Base-by-base conservation (phyloP, 35 echinoderm and acorn worm species). In the Nesometra sesokonis region DNA sequence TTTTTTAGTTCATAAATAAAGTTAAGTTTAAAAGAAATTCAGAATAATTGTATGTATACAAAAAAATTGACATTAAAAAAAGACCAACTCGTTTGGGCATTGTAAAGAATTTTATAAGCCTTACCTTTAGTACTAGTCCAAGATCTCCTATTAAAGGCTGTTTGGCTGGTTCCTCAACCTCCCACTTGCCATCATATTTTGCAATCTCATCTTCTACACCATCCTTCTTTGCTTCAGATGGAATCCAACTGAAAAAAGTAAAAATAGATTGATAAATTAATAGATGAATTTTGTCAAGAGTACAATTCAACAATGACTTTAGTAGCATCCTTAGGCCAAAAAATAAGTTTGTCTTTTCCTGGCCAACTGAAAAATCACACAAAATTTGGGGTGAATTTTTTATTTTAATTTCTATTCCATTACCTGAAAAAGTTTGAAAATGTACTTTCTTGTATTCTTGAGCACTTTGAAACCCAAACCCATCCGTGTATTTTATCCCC, bases 111-210 rank as follows among this genome's bases (percentile, higher is more conserved):
- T 78, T 29, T 78, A 30, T 8, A 78, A 5, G 9, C 0, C 5
- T 47, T 36, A 91, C 89, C 93, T 91, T 99, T 15, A 99, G 67
- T 83, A 94, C 90, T 35, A 99, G 88, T 35, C 96, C 96, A 29
- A 99, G 46, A 76, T 99, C 96, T 78, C 96, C 96, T 30, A 82
- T 37, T 33, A 99, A 83, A 17, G 90, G 82, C 40, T 88, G 81
- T 7, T 87, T 80, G n/a, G 77, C 86, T 77, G 96, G 89, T 80
- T 88, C 90, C 52, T 99, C 96, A 40, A 99, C 85, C 46, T 87
- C 87, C 95, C 95, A 98, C 79, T 98, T 92, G 13, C 95, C 95
- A 88, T 98, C 92, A 86, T 94, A 98, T 82, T 98, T 98, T 31
- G 96, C 79, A 46, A 94, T 81, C 31, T 94, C 93, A 31, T 91